phyloP scores from a whole-genome alignment of 2,888 invertebrate genomes.

The Omphaloscelis lunosa region DNA sequence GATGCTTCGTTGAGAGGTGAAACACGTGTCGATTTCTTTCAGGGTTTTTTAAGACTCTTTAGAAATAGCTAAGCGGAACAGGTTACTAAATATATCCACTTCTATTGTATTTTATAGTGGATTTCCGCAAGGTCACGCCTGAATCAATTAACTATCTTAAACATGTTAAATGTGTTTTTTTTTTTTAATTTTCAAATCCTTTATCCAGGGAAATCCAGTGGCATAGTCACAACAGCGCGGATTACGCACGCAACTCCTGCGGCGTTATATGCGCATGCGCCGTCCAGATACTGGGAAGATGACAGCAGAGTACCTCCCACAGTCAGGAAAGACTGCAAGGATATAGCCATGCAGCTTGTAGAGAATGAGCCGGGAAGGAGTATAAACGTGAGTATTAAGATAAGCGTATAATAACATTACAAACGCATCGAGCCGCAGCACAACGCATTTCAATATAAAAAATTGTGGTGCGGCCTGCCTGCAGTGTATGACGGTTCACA shows the following conservation, averaged over 20 bases:
- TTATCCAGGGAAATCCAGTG: conserved; percentile 93
- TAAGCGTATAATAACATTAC: neutral
- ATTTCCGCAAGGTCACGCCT: too few relatives aligned
- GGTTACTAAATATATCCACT: too few relatives aligned
- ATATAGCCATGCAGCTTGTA: conserved; percentile 94
- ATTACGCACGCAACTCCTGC: conserved; percentile 95
- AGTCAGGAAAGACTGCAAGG: conserved; percentile 93
- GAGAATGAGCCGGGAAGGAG: conserved; percentile 94
- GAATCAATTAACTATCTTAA: too few relatives aligned
- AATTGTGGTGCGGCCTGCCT: neutral
- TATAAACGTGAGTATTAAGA: conserved; percentile 91
- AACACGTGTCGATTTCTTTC: too few relatives aligned
- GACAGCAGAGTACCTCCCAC: conserved; percentile 94
- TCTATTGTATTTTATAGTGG: too few relatives aligned
- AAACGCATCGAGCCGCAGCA: too few relatives aligned
- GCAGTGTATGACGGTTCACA: neutral
- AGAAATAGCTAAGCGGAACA: too few relatives aligned
- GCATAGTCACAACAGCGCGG: conserved; percentile 95
- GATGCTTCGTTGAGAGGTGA: too few relatives aligned
- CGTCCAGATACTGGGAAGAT: conserved; percentile 95
- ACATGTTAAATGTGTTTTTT: too few relatives aligned
- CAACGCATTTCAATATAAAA: neutral
- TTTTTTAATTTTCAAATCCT: neutral
- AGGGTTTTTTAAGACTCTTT: too few relatives aligned
- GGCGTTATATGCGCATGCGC: conserved; percentile 94